Evolutionary conservation across 2,888 invertebrate genomes (phyloP).

Genomic region (Dorcus parallelipipedus): DNA sequence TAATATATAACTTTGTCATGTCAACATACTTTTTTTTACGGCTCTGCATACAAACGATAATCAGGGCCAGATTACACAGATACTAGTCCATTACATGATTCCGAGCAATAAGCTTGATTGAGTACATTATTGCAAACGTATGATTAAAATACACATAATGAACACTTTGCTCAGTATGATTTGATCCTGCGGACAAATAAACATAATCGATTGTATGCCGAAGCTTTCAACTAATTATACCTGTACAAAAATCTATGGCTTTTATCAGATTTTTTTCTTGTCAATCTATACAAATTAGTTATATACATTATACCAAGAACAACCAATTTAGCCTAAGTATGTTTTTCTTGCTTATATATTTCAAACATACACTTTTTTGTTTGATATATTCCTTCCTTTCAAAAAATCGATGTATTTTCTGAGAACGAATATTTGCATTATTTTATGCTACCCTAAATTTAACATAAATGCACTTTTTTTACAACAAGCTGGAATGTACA

Average conservation of each 20-base stretch:
- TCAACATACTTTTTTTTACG: too few relatives aligned
- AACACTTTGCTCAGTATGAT: too few relatives aligned
- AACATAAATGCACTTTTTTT: constrained; percentile 7
- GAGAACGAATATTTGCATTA: not conserved
- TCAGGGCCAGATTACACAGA: too few relatives aligned
- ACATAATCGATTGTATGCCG: too few relatives aligned
- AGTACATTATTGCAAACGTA: too few relatives aligned
- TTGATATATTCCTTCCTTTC: constrained; percentile 1
- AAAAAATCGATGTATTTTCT: constrained; percentile 12
- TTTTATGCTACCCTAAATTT: not conserved
- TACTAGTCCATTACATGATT: too few relatives aligned
- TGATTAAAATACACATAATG: too few relatives aligned
- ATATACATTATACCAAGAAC: constrained; percentile 14
- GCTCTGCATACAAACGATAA: too few relatives aligned
- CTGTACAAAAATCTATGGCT: not conserved
- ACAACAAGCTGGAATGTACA: constrained; percentile 14
- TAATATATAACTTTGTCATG: not conserved
- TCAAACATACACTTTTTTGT: not conserved
- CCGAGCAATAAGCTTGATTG: too few relatives aligned
- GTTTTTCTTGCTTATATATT: constrained; percentile 4
- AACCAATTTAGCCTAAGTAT: constrained; percentile 9
- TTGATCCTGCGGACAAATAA: too few relatives aligned
- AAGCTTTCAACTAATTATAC: not conserved
- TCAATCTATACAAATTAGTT: constrained; percentile 10
- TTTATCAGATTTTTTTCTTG: not conserved